phyloP scores from a whole-genome alignment of 2,797 vertebrate genomes.

The Knipowitschia caucasica region DNA sequence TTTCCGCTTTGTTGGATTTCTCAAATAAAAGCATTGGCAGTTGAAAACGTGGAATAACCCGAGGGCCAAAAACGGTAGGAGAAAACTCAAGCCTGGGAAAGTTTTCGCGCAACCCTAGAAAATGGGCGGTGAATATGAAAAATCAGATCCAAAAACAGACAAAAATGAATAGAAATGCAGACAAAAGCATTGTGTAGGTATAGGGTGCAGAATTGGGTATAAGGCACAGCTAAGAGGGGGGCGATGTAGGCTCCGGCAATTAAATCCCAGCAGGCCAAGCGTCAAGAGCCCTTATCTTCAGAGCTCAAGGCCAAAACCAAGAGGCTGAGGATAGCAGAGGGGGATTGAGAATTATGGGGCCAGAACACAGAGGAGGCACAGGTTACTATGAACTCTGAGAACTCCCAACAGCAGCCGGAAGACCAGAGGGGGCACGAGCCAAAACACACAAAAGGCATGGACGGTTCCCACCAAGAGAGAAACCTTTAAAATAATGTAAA shows the following conservation, averaged over 20 bases:
- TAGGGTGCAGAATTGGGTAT: slow-evolving; percentile 36
- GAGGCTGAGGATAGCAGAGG: slow-evolving; percentile 34
- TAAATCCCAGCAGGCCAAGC: slow-evolving; percentile 59
- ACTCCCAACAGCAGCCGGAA: slow-evolving; percentile 23
- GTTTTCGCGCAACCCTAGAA: slow-evolving; percentile 32
- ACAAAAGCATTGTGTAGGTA: slow-evolving; percentile 49
- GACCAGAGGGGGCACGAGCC: slow-evolving; percentile 27
- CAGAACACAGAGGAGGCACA: slow-evolving; percentile 20
- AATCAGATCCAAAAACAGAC: slow-evolving; percentile 6
- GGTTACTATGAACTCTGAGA: slow-evolving; percentile 46
- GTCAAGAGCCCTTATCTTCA: slow-evolving; percentile 67
- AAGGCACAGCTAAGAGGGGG: slow-evolving; percentile 41
- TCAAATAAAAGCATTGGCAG: slow-evolving; percentile 38
- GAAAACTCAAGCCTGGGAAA: slow-evolving; percentile 25
- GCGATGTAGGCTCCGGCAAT: slow-evolving; percentile 56
- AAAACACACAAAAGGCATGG: slow-evolving; percentile 41
- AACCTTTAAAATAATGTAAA: background rate
- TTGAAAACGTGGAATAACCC: slow-evolving; percentile 30
- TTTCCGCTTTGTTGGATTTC: slow-evolving; percentile 19
- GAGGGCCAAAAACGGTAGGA: slow-evolving; percentile 13
- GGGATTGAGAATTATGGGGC: slow-evolving; percentile 17
- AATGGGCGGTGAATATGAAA: slow-evolving; percentile 27
- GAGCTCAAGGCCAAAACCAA: slow-evolving; percentile 51
- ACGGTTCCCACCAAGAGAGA: slow-evolving; percentile 13
- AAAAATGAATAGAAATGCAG: slow-evolving; percentile 42